Percentiles rank a stretch among this genome's conserved stretches.
phyloP scores from a whole-genome alignment of 2,113 vertebrate species.

The Dendrocopos noguchii region DNA sequence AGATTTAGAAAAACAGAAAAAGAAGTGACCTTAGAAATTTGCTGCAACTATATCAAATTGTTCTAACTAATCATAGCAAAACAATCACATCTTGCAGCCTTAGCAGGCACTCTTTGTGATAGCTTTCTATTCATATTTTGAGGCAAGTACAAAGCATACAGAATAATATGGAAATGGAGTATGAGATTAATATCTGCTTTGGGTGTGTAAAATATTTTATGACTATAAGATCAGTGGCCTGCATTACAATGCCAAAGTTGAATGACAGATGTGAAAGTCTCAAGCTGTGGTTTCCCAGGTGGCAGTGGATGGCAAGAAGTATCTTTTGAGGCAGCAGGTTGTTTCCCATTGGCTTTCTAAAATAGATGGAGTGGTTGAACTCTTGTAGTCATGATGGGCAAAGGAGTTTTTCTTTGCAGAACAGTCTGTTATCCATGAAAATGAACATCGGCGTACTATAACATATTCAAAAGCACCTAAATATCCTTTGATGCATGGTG shows the following conservation, averaged over 20 bases:
- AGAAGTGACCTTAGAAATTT: neutral
- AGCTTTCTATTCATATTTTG: neutral
- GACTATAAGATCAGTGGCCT: neutral
- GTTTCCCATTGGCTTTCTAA: neutral
- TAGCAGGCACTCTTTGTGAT: neutral
- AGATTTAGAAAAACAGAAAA: neutral
- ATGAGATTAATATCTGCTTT: conserved; percentile 13
- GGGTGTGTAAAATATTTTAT: conserved; percentile 26
- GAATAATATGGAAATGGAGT: neutral
- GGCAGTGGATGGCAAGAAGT: neutral
- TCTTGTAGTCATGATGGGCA: neutral
- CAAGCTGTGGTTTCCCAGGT: conserved; percentile 26
- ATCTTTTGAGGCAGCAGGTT: neutral
- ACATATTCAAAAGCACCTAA: neutral
- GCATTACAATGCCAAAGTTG: neutral
- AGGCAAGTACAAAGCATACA: neutral
- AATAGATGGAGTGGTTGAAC: neutral
- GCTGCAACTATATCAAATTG: neutral
- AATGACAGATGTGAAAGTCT: conserved; percentile 32
- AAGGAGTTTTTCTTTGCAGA: neutral
- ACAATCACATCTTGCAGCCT: neutral
- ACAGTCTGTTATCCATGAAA: neutral
- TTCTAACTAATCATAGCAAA: conserved; percentile 36
- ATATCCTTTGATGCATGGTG: neutral
- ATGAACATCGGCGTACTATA: neutral